Base-by-base conservation (phyloP, 2,888 invertebrate species). In the Microplitis deprimator region DNA sequence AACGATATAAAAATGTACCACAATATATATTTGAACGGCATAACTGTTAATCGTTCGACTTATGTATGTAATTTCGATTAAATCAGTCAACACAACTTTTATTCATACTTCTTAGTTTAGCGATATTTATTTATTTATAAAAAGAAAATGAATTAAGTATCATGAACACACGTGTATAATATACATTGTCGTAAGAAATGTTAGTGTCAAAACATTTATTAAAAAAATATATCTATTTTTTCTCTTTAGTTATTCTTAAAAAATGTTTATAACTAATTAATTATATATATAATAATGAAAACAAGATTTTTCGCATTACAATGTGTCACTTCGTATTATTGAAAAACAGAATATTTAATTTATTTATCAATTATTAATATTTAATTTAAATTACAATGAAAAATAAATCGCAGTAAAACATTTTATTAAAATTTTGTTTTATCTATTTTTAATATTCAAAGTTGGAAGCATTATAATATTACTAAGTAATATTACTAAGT, bases 121-220 rank as follows among this genome's bases (percentile, higher is more conserved):
- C 17, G 10, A 73, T 38, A 50, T 50, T 50, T 10, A 67, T 64
- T 61, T 70, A 68, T 74, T 69, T 39, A 75, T 65, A 68, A 61
- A 65, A 13, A 59, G 40, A 75, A 70, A 64, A 75, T 73, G 17
- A 59, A 70, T 82, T 81, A 82, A 81, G 80, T 80, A 81, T 79
- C 79, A 82, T 80, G 80, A 82, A 82, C 80, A 82, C 81, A 79
- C 74, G 80, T 29, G 78, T 79, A 73, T 77, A 78, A 68, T 74
- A 77, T 79, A 50, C 50, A 75, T 41, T 73, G 68, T 77, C 73
- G 39, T 73, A 68, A 59, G 40, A 76, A 72, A 68, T 62, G 39
- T 69, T 79, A 75, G 75, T 70, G 61, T 75, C 50, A 50, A 50
- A 50, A 10, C 13, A 50, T 8, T 50, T 50, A 1, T 77, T 76